Conservation (phyloP, 2,888 invertebrate species). For the Melanostoma scalare region DNA sequence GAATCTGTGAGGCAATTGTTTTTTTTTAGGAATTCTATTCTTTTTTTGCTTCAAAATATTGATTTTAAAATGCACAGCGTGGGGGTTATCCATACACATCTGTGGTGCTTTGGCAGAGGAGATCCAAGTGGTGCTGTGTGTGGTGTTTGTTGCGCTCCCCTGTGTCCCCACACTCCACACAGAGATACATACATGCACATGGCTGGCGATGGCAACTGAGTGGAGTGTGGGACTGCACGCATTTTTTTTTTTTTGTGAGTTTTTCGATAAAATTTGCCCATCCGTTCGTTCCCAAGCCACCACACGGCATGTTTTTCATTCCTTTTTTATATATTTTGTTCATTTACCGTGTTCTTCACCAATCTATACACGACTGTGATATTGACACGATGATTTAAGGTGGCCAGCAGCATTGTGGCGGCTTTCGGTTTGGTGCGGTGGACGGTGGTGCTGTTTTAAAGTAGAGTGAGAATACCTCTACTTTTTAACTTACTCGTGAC, state of each 20-base stretch:
- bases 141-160: slow-evolving; percentile 15
- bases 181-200: slow-evolving; percentile 33
- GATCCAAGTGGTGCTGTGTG: neutral
- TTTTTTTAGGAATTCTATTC: slow-evolving; percentile 7
- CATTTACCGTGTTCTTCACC: no score
- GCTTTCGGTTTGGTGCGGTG: slow-evolving; percentile 5
- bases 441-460: neutral
- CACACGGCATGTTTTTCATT: slow-evolving; percentile 18
- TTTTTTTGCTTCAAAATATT: slow-evolving; percentile 43
- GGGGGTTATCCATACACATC: slow-evolving; percentile 41
- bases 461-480: slow-evolving; percentile 30
- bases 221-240: slow-evolving; percentile 51
- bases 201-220: neutral
- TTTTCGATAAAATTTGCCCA: slow-evolving; percentile 39
- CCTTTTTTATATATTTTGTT: neutral
- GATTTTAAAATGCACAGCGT: slow-evolving; percentile 64
- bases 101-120: slow-evolving; percentile 7
- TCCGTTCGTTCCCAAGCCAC: slow-evolving; percentile 27
- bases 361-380: no score
- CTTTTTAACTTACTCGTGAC: slow-evolving; percentile 7
- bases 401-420: slow-evolving; percentile 23
- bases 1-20: slow-evolving; percentile 26
- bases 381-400: slow-evolving; percentile 46
- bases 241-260: slow-evolving; percentile 32
- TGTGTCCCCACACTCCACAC: slow-evolving; percentile 9